Base-by-base conservation (phyloP, 2,113 vertebrate species). In the Fulmarus glacialis region DNA sequence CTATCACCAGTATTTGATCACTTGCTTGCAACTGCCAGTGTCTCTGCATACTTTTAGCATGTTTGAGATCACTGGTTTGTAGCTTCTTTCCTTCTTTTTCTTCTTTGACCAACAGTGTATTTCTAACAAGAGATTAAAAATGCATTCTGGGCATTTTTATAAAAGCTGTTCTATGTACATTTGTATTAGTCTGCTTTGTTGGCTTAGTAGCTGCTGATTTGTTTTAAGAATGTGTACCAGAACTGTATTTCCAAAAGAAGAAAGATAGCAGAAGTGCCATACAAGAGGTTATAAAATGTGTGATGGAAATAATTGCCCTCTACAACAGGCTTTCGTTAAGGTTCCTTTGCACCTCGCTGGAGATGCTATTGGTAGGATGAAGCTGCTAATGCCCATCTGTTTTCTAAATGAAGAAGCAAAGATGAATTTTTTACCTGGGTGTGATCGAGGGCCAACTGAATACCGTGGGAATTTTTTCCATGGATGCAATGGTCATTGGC, bases 51-150 rank as follows among this genome's bases (percentile, higher is more conserved):
- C 40, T 67, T 66, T 66, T 60, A 81, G 72, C 50, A 27, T 89
- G 52, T 74, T 82, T 55, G 81, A 89, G 68, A 53, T 87, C 38
- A 38, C 60, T 79, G 78, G 60, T 30, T 71, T 89, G 42, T 62
- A 74, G 48, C 30, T 71, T 27, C 2, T 32, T 18, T 20, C 18
- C 6, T 13, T 48, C 22, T 24, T 66, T 62, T 55, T 34, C 58
- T 77, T 80, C 91, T 34, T 27, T 47, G 82, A 90, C 43, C 72
- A 78, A 42, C 53, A 53, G 22, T 38, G 11, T 96, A 64, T 89
- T 96, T 91, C 64, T 95, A 84, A 90, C 40, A 62, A 60, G 67
- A 93, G 72, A 62, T 88, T 97, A 85, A 82, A 88, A 63, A 71
- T 64, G 59, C 78, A 52, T 95, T 90, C 9, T 20, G 62, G 74